phyloP scores from a whole-genome alignment of 1,140 invertebrate genomes.

The Venustaconcha ellipsiformis region DNA sequence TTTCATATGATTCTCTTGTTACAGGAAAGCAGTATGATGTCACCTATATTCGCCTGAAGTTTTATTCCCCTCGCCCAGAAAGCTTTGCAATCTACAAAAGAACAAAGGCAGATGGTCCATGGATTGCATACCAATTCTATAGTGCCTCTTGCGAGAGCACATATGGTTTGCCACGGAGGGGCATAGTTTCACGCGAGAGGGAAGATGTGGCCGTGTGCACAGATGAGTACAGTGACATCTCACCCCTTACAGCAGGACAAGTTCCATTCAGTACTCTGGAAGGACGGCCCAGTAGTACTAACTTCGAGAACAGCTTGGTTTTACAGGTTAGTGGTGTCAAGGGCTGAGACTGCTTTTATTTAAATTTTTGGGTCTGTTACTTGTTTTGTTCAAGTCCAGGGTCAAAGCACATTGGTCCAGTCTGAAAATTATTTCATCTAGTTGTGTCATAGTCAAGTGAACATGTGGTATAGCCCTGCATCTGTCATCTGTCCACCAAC shows the following conservation, averaged over 20 bases:
- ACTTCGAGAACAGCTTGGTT: constrained; percentile 89
- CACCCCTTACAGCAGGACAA: constrained; percentile 93
- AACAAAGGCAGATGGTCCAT: constrained; percentile 79
- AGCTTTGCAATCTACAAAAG: constrained; percentile 97
- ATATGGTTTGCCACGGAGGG: constrained; percentile 83
- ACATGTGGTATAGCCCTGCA: no score
- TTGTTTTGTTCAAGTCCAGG: no score
- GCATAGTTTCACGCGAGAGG: constrained; percentile 66
- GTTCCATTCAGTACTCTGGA: constrained; percentile 97
- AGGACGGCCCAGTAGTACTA: constrained; percentile 90
- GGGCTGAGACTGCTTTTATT: no score
- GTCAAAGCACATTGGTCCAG: no score
- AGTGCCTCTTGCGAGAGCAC: constrained; percentile 91
- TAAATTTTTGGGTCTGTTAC: no score
- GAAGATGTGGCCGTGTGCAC: constrained; percentile 94
- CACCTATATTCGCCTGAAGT: constrained; percentile 93
- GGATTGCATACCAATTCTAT: constrained; percentile 98
- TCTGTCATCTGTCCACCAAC: no score
- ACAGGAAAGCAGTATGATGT: constrained; percentile 98
- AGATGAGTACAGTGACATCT: constrained; percentile 97
- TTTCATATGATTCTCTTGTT: constrained; percentile 57
- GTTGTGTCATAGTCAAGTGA: no score
- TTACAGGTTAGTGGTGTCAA: constrained; percentile 79
- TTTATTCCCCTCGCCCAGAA: constrained; percentile 94
- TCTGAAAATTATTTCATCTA: no score